A percentile compares a stretch with the other conserved stretches of the same genome.
phyloP scores from a whole-genome alignment of 37 sponge, comb jelly and placozoan genomes.

The Ianthella basta region DNA sequence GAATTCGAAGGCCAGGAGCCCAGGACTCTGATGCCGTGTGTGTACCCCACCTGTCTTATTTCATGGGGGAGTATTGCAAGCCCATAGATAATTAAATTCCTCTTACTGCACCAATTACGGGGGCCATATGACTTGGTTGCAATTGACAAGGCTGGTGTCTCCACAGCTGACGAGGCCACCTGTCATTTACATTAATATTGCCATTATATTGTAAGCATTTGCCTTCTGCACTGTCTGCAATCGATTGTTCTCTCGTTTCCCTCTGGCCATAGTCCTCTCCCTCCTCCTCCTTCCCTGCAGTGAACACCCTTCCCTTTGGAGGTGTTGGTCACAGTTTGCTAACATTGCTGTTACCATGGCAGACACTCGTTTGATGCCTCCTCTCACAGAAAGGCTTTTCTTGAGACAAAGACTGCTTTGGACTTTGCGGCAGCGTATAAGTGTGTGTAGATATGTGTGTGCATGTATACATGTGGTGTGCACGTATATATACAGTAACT shows the following conservation, averaged over 20 bases:
- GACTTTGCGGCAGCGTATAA: neutral
- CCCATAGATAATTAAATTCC: too few species aligned
- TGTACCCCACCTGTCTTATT: too few species aligned
- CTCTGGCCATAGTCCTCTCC: too few species aligned
- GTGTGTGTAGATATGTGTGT: conserved; percentile 17
- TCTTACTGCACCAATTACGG: too few species aligned
- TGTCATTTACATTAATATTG: neutral
- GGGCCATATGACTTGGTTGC: too few species aligned
- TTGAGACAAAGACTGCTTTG: neutral
- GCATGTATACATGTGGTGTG: conserved; percentile 34
- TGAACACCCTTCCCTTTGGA: conserved; percentile 89
- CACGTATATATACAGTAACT: too few species aligned
- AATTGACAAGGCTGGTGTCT: too few species aligned
- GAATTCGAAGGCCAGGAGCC: too few species aligned
- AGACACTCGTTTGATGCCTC: conserved; percentile 90
- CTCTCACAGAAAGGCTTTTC: conserved; percentile 74
- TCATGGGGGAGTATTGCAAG: too few species aligned
- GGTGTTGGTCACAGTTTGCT: conserved; percentile 97
- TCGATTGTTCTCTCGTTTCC: neutral
- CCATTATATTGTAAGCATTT: neutral
- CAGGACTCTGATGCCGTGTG: too few species aligned
- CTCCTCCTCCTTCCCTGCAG: too few species aligned
- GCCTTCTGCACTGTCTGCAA: neutral
- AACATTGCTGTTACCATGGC: conserved; percentile 91
- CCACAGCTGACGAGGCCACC: too few species aligned